Base-by-base conservation (phyloP, 2,113 vertebrate species). In the Poecile atricapillus region DNA sequence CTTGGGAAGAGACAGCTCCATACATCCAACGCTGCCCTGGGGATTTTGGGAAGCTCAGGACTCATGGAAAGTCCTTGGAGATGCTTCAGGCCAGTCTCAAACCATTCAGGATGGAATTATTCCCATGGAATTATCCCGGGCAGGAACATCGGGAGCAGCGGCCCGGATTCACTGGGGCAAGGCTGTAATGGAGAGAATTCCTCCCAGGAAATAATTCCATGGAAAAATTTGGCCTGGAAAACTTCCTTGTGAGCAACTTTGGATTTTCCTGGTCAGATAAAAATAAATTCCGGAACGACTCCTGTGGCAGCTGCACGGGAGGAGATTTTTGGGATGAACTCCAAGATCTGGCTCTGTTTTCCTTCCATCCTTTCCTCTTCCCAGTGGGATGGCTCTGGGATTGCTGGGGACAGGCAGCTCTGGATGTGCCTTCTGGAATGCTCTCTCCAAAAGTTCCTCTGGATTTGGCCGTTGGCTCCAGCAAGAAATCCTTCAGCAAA, bases 401-500 rank as follows among this genome's bases (percentile, higher is more conserved):
- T 53, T 1, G 2, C 37, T 37, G 9, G 7, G 31, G 31, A 30
- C 2, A 35, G 44, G 3, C 60, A 86, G 86, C 21, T 76, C 46
- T 13, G 83, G 62, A n/a, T 7, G 37, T 17, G 2, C 16, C 31
- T 73, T 83, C 85, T 87, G 70, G 86, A 91, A 93, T 77, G 2
- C 24, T 86, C 85, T 60, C 31, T 47, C 13, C 14, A 0, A 15
- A 55, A 63, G 11, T 46, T 63, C 68, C 68, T 37, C 9, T 37
- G 68, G 68, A 46, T 87, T 78, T 93, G 96, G 92, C 90, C 50
- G 15, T 16, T 86, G 80, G 58, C 68, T 89, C 50, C 5, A n/a
- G 27, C 95, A 95, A 95, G 75, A 93, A 95, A 95, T 80, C 91
- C 52, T 44, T 93, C 88, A 88, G 67, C 47, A 44, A 92, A 92